phyloP scores from a whole-genome alignment of 2,888 invertebrate genomes.

The Galerucella calmariensis region DNA sequence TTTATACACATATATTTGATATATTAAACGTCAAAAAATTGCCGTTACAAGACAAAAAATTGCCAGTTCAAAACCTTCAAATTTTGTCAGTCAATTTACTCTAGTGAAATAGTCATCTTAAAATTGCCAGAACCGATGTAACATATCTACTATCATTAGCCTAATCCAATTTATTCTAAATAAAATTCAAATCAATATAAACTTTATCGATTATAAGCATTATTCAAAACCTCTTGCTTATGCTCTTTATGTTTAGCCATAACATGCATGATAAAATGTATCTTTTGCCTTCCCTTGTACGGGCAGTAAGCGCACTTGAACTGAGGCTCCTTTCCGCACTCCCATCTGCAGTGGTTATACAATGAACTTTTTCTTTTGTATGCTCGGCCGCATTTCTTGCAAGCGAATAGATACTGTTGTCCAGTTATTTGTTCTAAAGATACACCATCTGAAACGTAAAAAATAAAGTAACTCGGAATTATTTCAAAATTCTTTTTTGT shows the following conservation, averaged over 20 bases:
- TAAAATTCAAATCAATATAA: neutral
- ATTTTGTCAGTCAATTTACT: too few species aligned
- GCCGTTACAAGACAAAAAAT: too few species aligned
- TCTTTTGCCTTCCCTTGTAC: conserved; percentile 61
- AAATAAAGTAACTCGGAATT: conserved; percentile 4
- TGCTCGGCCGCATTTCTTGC: conserved; percentile 51
- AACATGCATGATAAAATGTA: conserved; percentile 61
- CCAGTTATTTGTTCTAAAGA: conserved; percentile 44
- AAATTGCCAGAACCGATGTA: too few species aligned
- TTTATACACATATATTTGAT: too few species aligned
- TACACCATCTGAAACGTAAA: conserved; percentile 33
- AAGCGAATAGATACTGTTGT: conserved; percentile 47
- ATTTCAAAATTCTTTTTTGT: neutral
- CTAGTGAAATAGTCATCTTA: too few species aligned
- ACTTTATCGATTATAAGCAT: conserved; percentile 49
- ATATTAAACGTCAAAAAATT: too few species aligned
- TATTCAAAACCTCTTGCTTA: conserved; percentile 55
- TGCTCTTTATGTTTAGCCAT: conserved; percentile 62
- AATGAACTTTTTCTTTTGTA: conserved; percentile 55
- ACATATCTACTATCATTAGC: too few species aligned
- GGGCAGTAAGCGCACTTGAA: conserved; percentile 56
- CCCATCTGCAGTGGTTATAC: conserved; percentile 55
- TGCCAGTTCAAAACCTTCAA: too few species aligned
- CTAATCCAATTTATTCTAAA: too few species aligned
- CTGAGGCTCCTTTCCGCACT: conserved; percentile 53